Conservation (phyloP, 35 echinoderm and acorn worm species). For the Apostichopus parvimensis region DNA sequence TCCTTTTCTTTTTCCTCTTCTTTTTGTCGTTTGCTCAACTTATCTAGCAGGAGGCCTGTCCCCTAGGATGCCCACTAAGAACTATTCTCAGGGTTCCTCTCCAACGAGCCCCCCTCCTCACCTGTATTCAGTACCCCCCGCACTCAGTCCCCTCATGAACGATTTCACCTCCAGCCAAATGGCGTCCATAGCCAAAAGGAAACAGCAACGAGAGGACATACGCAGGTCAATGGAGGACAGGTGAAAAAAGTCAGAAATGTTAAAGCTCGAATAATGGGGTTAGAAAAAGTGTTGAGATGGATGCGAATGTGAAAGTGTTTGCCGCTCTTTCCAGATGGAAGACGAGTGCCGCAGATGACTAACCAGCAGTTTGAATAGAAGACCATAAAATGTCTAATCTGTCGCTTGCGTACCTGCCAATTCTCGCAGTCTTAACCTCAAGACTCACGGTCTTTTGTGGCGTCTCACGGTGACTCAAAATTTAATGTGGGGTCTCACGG, state of each 20-base stretch:
- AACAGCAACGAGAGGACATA: slow-evolving; percentile 50
- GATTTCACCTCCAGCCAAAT: slow-evolving; percentile 82
- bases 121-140: slow-evolving; percentile 85
- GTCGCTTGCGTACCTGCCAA: no score
- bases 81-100: slow-evolving; percentile 27
- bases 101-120: slow-evolving; percentile 8
- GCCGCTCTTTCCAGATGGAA: no score
- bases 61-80: slow-evolving; percentile 49
- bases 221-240: slow-evolving; percentile 12
- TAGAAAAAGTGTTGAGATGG: no score
- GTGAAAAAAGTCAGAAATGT: not conserved
- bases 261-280: no score
- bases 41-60: slow-evolving; percentile 63
- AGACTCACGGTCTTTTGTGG: no score
- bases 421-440: no score
- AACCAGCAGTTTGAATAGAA: no score
- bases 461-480: no score
- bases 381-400: no score
- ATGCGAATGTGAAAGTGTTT: no score
- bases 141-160: slow-evolving; percentile 74
- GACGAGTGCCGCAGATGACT: no score
- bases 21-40: slow-evolving; percentile 27
- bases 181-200: slow-evolving; percentile 77
- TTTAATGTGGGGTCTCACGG: no score
- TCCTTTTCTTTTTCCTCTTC: not conserved